Conservation (phyloP, 2,888 invertebrate genomes). For the Chalcis sispes region DNA sequence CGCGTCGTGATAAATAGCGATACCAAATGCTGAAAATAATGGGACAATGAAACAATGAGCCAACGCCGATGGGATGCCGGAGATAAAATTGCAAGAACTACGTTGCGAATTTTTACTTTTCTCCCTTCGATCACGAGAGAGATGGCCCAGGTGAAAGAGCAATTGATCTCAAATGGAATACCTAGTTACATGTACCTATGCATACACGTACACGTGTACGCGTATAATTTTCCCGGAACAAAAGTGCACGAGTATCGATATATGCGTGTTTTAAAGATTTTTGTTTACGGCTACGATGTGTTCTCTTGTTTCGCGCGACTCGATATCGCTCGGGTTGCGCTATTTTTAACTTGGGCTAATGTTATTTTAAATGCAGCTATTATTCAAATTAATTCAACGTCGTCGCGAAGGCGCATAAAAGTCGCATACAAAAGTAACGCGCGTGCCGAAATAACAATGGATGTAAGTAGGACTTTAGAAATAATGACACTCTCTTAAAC, state of each 20-base stretch:
- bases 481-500: constrained; percentile 2
- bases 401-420: neutral
- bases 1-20: constrained; percentile 17
- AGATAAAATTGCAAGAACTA: constrained; percentile 11
- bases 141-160: neutral
- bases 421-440: constrained; percentile 13
- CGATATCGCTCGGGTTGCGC: neutral
- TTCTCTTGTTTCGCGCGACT: neutral
- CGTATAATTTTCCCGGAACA: no score
- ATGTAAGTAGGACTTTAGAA: constrained; percentile 8
- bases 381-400: constrained; percentile 36
- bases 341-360: neutral
- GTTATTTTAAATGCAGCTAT: neutral
- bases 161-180: neutral
- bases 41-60: constrained; percentile 40
- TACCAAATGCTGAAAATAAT: constrained; percentile 13
- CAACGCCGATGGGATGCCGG: neutral
- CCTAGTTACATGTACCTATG: neutral
- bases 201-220: no score
- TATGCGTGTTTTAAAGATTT: no score
- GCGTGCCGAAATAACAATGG: constrained; percentile 38
- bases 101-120: constrained; percentile 4
- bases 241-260: no score
- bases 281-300: neutral
- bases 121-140: neutral